Percentiles rank a stretch among this genome's conserved stretches.
Evolutionary conservation across 1,140 invertebrate genomes (phyloP).

Genomic region (Monochamus saltuarius): DNA sequence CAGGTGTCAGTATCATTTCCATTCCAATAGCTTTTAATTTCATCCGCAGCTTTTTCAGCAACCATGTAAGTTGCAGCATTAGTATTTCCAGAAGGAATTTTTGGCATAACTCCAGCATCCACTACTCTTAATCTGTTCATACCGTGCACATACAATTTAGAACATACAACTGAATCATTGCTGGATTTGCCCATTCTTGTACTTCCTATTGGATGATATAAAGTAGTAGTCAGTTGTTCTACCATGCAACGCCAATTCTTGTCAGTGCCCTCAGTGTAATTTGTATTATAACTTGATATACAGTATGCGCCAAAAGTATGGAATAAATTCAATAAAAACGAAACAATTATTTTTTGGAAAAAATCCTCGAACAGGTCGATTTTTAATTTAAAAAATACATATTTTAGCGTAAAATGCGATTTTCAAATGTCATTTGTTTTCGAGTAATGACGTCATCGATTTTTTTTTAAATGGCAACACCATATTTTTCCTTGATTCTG

Average conservation of each 20-base stretch:
- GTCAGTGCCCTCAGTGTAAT: neutral
- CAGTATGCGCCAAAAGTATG: no score
- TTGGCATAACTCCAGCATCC: constrained; percentile 49
- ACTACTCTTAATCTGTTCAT: constrained; percentile 52
- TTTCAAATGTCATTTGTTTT: no score
- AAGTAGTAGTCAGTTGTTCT: constrained; percentile 4
- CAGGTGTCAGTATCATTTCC: no score
- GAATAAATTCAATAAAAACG: no score
- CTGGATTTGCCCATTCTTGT: constrained; percentile 62
- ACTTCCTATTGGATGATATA: constrained; percentile 57
- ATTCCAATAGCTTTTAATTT: neutral
- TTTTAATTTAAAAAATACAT: no score
- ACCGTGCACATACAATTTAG: constrained; percentile 49
- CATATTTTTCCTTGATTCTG: no score
- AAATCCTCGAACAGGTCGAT: no score
- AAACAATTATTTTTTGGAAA: no score
- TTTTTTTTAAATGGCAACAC: no score
- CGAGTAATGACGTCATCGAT: no score
- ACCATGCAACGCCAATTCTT: constrained; percentile 27
- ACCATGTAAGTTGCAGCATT: constrained; percentile 57
- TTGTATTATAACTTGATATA: no score
- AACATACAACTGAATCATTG: constrained; percentile 54
- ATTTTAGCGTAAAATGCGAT: no score
- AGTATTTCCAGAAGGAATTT: constrained; percentile 53
- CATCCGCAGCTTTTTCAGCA: constrained; percentile 36